Evolutionary conservation across 2,888 invertebrate species (phyloP), one percentile per base, ranked within the genome.

Genomic region (Andrena bicolor): DNA sequence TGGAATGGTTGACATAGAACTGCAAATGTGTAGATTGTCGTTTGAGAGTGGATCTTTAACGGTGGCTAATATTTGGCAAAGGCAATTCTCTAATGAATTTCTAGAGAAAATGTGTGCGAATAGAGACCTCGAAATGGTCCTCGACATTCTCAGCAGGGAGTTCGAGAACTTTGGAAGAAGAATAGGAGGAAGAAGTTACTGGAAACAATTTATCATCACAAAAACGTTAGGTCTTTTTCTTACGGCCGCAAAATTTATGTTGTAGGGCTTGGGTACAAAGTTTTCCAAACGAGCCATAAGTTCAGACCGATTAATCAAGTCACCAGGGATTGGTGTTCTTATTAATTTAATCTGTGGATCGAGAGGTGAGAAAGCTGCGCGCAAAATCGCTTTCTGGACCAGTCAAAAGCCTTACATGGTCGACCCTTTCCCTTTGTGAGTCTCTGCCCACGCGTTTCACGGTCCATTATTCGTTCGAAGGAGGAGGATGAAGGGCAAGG

Each of bases 401-500:
- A 41, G 35, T 49, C 68, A 49, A 48, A 13, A 10, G 56, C 26
- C 56, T 80, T 83, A 78, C 63, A 16, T 48, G 41, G 56, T 16
- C 60, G 80, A 76, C 63, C 48, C 75, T 80, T 86, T 75, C 56
- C 60, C 75, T 76, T 65, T 58, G 32, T 30, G 51, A 49, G 30
- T 60, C 71, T 65, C 80, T 65, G 32, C 85, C 85, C 77, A 85
- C 83, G 85, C 85, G 65, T 58, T 26, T 51, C 70, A 60, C 69
- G 66, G 20, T 74, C 73, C 58, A 66, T 84, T 86, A 82, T 81
- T 83, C 65, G 70, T 53, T 56, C 35, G n/a, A n/a, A 41, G 28
- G 28, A 51, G 49, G 58, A n/a, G 66, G n/a, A 13, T 23, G 56
- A 10, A 48, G 70, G 63, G 61, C 61, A 28, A 49, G 66, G 49